A percentile compares a stretch with the other conserved stretches of the same genome.
Conservation (phyloP, 1,140 invertebrate genomes). For the Ericerus pela region DNA sequence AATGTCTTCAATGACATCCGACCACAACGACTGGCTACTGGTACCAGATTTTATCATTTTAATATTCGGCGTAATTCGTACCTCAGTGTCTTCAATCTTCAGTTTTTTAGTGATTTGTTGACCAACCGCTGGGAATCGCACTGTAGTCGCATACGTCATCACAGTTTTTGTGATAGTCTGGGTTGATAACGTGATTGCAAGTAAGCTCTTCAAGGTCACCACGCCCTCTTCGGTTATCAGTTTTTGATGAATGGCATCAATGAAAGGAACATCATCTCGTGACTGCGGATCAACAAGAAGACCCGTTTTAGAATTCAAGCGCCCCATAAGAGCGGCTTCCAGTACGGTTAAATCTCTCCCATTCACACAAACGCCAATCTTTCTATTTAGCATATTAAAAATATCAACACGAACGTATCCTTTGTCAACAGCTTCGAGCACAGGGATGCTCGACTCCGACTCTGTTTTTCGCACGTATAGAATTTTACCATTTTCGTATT, state of each 20-base stretch:
- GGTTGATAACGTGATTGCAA: conserved; percentile 70
- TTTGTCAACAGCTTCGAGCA: conserved; percentile 43
- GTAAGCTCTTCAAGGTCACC: conserved; percentile 59
- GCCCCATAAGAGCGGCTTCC: conserved; percentile 65
- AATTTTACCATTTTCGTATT: conserved; percentile 45
- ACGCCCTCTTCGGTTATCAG: conserved; percentile 74
- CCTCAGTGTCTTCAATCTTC: too few species aligned
- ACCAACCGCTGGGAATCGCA: conserved; percentile 3
- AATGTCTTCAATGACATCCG: too few species aligned
- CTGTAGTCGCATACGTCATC: conserved; percentile 31
- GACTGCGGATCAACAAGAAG: conserved; percentile 63
- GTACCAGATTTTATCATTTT: too few species aligned
- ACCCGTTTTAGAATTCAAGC: conserved; percentile 73
- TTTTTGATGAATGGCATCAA: conserved; percentile 68
- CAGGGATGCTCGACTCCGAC: conserved; percentile 52
- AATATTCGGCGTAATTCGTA: too few species aligned
- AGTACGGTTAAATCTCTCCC: conserved; percentile 63
- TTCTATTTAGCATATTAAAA: conserved; percentile 64
- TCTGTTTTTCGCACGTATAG: conserved; percentile 56
- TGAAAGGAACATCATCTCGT: conserved; percentile 60
- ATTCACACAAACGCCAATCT: conserved; percentile 58
- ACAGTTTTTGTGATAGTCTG: conserved; percentile 69
- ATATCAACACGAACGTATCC: conserved; percentile 57
- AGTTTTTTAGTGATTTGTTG: too few species aligned
- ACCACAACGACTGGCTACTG: too few species aligned